Percentiles rank a stretch among this genome's conserved stretches.
Conservation (phyloP, 2,797 vertebrate species). For the Diplodus sargus region DNA sequence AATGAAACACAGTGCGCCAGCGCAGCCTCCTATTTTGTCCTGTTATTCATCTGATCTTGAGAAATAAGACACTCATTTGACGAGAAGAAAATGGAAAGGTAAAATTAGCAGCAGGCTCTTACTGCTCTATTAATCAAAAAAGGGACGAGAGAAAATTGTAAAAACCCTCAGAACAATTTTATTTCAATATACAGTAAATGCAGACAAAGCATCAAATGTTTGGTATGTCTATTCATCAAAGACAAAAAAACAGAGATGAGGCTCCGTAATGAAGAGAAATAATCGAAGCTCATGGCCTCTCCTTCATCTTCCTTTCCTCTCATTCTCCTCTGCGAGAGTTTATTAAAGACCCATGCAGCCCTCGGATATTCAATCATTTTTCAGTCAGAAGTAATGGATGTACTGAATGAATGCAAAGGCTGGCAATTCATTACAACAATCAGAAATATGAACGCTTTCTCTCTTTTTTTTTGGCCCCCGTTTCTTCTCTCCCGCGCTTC, state of each 20-base stretch:
- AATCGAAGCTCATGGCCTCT: conserved; percentile 64
- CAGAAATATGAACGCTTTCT: conserved; percentile 51
- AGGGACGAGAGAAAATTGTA: not conserved
- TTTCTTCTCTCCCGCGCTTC: conserved; percentile 13
- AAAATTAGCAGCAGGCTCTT: conserved; percentile 38
- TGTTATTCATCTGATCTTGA: conserved; percentile 22
- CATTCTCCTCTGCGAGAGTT: conserved; percentile 65
- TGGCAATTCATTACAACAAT: conserved; percentile 78
- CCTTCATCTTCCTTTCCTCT: conserved; percentile 67
- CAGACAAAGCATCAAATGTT: conserved; percentile 35
- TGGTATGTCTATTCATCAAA: conserved; percentile 12
- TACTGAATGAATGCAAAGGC: conserved; percentile 76
- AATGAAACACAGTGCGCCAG: not conserved
- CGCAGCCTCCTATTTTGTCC: conserved; percentile 1
- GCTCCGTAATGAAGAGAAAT: conserved; percentile 63
- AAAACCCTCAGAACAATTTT: conserved; percentile 40
- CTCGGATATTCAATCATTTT: conserved; percentile 77
- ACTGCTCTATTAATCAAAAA: conserved; percentile 46
- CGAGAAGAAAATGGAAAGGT: conserved; percentile 15
- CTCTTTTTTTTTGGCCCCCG: conserved; percentile 11
- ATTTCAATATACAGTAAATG: conserved; percentile 47
- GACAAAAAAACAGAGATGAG: conserved; percentile 49
- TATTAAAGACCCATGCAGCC: conserved; percentile 73
- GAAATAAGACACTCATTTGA: conserved; percentile 20
- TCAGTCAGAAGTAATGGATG: conserved; percentile 71